A percentile compares a stretch with the other conserved stretches of the same genome.
Evolutionary conservation across 2,888 invertebrate species (phyloP).

Genomic region (Enoplolaimus lenunculus): DNA sequence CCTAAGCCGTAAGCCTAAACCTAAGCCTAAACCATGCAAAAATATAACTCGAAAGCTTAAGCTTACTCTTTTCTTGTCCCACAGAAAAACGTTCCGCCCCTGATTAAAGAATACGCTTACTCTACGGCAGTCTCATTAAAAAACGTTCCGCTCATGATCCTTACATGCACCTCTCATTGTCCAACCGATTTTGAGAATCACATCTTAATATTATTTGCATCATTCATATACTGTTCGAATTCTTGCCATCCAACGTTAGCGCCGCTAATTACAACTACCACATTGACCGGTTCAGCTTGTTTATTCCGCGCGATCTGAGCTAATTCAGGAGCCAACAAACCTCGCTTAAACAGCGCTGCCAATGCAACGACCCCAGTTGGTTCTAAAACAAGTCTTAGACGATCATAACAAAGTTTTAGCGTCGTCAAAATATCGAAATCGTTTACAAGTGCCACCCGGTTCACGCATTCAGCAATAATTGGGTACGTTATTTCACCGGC

Average conservation of each 20-base stretch:
- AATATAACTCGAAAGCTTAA: no score
- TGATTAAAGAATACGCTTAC: no score
- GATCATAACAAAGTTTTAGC: not conserved
- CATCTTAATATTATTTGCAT: no score
- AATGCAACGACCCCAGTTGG: conserved; percentile 38
- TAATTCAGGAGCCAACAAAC: not conserved
- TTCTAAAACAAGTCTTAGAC: conserved; percentile 37
- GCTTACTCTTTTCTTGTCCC: no score
- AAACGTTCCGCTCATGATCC: no score
- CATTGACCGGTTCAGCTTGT: not conserved
- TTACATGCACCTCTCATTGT: no score
- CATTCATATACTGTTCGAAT: not conserved
- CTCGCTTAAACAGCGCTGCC: conserved; percentile 32
- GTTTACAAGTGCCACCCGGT: conserved; percentile 38
- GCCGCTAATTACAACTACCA: not conserved
- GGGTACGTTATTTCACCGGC: conserved; percentile 31
- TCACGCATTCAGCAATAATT: conserved; percentile 28
- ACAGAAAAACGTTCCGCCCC: no score
- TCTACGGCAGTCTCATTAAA: no score
- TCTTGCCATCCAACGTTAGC: not conserved
- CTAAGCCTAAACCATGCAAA: no score
- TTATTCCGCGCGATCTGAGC: not conserved
- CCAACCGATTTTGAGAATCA: no score
- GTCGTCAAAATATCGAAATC: conserved; percentile 33
- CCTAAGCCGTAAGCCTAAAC: no score